phyloP scores from a whole-genome alignment of 2,888 invertebrate species.

The Brachylomia viminalis region DNA sequence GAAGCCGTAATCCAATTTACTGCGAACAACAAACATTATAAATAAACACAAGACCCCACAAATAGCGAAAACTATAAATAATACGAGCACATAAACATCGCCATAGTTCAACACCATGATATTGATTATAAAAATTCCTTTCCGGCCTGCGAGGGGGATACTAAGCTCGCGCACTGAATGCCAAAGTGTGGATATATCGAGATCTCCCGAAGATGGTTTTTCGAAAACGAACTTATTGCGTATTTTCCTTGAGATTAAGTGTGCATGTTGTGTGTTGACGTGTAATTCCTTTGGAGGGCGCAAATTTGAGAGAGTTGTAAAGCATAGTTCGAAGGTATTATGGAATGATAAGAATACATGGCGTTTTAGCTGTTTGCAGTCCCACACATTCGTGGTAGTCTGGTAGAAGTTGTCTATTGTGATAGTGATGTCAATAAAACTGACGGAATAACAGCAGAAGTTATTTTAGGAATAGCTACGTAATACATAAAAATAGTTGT shows the following conservation, averaged over 20 bases:
- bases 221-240: slow-evolving; percentile 51
- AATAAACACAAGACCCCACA: slow-evolving; percentile 68
- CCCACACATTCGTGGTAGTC: neutral
- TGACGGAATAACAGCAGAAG: no score
- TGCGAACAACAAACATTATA: slow-evolving; percentile 69
- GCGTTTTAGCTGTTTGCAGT: neutral
- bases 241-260: slow-evolving; percentile 48
- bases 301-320: slow-evolving; percentile 1
- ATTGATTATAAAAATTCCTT: slow-evolving; percentile 86
- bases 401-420: neutral
- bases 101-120: slow-evolving; percentile 75
- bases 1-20: slow-evolving; percentile 71
- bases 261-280: slow-evolving; percentile 16
- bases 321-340: neutral
- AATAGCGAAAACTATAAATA: slow-evolving; percentile 75
- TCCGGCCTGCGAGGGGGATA: slow-evolving; percentile 70
- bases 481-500: neutral
- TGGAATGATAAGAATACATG: neutral
- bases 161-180: slow-evolving; percentile 58
- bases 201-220: slow-evolving; percentile 46
- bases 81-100: slow-evolving; percentile 73
- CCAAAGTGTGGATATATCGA: slow-evolving; percentile 61
- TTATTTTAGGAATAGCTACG: neutral
- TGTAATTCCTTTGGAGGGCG: neutral
- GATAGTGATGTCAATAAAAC: neutral